A percentile compares a stretch with the other conserved stretches of the same genome.
These are phyloP conservation scores for Isurus oxyrinchus DNA, from an alignment of 2,113 vertebrate genomes.

Conservation along the genomic window DNA sequence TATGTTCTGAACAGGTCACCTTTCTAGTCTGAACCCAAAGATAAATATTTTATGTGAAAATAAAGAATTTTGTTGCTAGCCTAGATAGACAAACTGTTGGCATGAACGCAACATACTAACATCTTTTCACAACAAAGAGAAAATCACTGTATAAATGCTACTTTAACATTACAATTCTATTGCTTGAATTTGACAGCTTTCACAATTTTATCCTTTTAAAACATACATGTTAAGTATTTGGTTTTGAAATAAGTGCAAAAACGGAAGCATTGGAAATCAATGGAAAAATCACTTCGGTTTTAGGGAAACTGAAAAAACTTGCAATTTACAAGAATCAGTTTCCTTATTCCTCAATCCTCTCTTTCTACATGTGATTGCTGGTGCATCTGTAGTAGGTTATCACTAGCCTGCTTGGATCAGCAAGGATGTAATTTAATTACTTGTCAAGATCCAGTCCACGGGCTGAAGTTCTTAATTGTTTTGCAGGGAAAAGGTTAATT, in stretches of 20 bases:
- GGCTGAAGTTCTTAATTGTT: neutral
- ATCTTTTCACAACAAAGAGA: neutral
- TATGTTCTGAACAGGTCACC: neutral
- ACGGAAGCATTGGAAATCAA: neutral
- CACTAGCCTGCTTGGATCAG: neutral
- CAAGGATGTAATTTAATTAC: conserved; percentile 20
- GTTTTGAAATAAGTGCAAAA: conserved; percentile 13
- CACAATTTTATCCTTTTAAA: neutral
- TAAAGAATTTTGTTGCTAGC: neutral
- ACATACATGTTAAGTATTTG: neutral
- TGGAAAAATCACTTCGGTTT: neutral
- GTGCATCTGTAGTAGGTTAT: neutral
- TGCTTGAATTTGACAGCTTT: neutral
- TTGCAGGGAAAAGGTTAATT: neutral
- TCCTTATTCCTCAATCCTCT: neutral
- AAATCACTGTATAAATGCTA: neutral
- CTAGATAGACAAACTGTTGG: neutral
- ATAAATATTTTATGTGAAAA: neutral
- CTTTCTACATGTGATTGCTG: neutral
- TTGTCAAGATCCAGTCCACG: neutral
- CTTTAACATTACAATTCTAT: neutral
- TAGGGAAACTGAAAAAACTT: neutral
- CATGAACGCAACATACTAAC: neutral
- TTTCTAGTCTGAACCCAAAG: neutral
- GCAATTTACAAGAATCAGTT: neutral